A percentile compares a stretch with the other conserved stretches of the same genome.
phyloP scores from a whole-genome alignment of 2,888 invertebrate species.

The Agonopterix subpropinquella region DNA sequence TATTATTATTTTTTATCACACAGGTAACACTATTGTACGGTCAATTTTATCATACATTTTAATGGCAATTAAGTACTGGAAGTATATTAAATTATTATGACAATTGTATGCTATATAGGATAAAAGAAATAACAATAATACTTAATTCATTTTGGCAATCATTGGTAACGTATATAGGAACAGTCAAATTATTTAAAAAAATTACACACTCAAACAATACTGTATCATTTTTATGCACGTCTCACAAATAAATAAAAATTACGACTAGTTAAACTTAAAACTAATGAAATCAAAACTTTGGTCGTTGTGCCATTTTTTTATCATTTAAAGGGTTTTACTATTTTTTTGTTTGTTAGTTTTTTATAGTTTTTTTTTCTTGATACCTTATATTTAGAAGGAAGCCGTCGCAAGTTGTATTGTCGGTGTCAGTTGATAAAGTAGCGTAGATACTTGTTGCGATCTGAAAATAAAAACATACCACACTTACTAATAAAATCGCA shows the following conservation, averaged over 20 bases:
- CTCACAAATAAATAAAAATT: constrained; percentile 25
- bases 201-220: constrained; percentile 12
- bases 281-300: constrained; percentile 60
- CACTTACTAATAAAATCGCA: no score
- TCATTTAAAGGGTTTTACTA: constrained; percentile 54
- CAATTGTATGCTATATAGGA: background rate
- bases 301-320: constrained; percentile 76
- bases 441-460: constrained; percentile 21
- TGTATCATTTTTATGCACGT: constrained; percentile 14
- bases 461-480: constrained; percentile 28
- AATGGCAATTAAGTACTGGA: background rate
- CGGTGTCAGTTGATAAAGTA: constrained; percentile 63
- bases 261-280: constrained; percentile 60
- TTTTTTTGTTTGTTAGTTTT: constrained; percentile 57
- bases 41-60: background rate
- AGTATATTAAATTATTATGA: background rate
- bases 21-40: background rate
- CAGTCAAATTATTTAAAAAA: constrained; percentile 11
- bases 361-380: constrained; percentile 34
- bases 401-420: constrained; percentile 58
- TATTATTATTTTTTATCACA: constrained; percentile 38
- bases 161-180: constrained; percentile 11
- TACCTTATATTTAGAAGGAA: constrained; percentile 13
- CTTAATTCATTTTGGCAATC: constrained; percentile 10
- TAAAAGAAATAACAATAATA: background rate